Conservation (phyloP, 92 coral and sea anemone species). For the Nematostella vectensis region DNA sequence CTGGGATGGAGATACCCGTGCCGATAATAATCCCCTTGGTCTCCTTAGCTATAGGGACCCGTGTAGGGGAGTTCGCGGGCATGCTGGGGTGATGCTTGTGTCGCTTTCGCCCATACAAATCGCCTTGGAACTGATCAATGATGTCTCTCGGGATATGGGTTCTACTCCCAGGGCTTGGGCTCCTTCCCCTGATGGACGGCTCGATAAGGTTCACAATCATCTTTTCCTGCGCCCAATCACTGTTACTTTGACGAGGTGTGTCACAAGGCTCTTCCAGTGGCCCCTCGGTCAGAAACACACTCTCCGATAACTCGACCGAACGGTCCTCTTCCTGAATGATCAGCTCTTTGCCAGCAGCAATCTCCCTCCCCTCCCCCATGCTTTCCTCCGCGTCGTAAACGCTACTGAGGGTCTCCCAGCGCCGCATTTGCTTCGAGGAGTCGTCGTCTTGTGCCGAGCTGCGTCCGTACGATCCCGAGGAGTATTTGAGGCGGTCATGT, state of each 20-base stretch:
- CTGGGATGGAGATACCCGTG: slow-evolving; percentile 46
- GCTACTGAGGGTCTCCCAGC: slow-evolving; percentile 41
- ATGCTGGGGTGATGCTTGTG: not conserved
- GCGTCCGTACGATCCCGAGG: slow-evolving; percentile 16
- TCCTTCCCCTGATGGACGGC: slow-evolving; percentile 32
- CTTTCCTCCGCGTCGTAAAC: slow-evolving; percentile 38
- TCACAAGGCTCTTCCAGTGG: slow-evolving; percentile 21
- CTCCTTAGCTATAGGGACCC: not conserved
- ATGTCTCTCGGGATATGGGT: slow-evolving; percentile 74
- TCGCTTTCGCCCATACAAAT: slow-evolving; percentile 37
- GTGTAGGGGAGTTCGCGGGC: not conserved
- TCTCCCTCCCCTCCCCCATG: slow-evolving; percentile 11
- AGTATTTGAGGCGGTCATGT: slow-evolving; percentile 10
- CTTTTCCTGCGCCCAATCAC: slow-evolving; percentile 37
- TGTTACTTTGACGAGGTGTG: slow-evolving; percentile 13
- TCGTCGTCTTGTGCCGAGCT: slow-evolving; percentile 40
- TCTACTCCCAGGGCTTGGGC: slow-evolving; percentile 70
- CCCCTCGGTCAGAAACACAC: slow-evolving; percentile 66
- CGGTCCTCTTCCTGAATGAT: slow-evolving; percentile 7
- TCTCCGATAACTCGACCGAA: slow-evolving; percentile 18
- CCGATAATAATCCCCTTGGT: slow-evolving; percentile 26
- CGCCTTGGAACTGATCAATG: slow-evolving; percentile 57
- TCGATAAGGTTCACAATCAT: slow-evolving; percentile 39
- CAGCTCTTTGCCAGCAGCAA: slow-evolving; percentile 27
- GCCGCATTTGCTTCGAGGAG: slow-evolving; percentile 20